phyloP scores from a whole-genome alignment of 2,797 vertebrate species.

The Ctenochaetus hawaiiensis region DNA sequence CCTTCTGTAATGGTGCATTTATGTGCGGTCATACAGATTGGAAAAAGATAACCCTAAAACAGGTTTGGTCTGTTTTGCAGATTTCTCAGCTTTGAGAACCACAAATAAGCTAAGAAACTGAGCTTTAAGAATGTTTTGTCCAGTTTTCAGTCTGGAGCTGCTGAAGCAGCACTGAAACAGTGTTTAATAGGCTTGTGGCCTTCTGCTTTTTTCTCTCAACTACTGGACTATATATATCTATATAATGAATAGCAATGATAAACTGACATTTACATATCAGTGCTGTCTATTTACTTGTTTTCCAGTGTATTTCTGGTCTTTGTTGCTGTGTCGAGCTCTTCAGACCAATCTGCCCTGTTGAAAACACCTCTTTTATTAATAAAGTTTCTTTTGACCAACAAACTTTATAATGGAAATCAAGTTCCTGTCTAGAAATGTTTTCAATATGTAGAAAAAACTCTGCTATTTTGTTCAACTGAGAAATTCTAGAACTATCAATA shows the following conservation, averaged over 20 bases:
- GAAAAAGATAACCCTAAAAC: not conserved
- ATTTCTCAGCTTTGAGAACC: not conserved
- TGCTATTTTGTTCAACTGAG: too few relatives aligned
- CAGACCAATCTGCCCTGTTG: conserved; percentile 26
- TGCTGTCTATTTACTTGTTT: conserved; percentile 40
- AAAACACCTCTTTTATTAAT: conserved; percentile 46
- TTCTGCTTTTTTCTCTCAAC: too few relatives aligned
- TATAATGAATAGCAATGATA: too few relatives aligned
- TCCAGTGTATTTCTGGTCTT: conserved; percentile 20
- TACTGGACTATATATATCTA: too few relatives aligned
- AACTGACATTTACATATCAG: not conserved
- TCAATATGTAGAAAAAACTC: too few relatives aligned
- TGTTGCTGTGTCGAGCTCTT: conserved; percentile 41
- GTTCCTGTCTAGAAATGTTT: not conserved
- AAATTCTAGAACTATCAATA: too few relatives aligned
- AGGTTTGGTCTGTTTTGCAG: not conserved
- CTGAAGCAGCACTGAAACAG: not conserved
- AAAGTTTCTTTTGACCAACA: conserved; percentile 49
- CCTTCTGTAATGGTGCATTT: conserved; percentile 9
- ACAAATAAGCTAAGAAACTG: conserved; percentile 3
- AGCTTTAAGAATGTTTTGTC: conserved; percentile 14
- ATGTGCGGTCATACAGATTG: conserved; percentile 11
- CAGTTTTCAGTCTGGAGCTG: conserved; percentile 5
- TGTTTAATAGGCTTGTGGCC: too few relatives aligned
- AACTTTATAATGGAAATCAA: conserved; percentile 16